Evolutionary conservation across 2,888 invertebrate genomes (phyloP), one percentile per base, ranked within the genome.

Genomic region (Rhodophaea formosa): DNA sequence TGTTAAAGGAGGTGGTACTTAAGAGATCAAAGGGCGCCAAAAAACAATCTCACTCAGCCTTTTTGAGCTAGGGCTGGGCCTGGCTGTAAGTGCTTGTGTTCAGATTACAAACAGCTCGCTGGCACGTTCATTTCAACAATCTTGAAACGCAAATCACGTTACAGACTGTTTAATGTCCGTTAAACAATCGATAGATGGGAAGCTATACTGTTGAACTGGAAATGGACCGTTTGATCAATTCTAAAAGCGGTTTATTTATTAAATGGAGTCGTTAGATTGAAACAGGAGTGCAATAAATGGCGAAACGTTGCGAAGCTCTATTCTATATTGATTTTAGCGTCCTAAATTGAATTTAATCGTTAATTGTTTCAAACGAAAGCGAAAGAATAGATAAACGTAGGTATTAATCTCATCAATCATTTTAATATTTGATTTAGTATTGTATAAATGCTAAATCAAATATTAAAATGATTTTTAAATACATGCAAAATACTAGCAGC

Each of bases 241-340:
- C 51, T 51, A 35, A 53, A 53, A 53, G 30, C 44, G 53, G 44
- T 30, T 53, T 53, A 44, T 53, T 44, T 53, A 53, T 44, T 44
- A 44, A 43, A 51, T 51, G 51, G 39, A 35, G 39, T 35, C 35
- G 51, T 51, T 12, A 39, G 51, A 35, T 51, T 35, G 32, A 10
- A 16, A 46, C 35, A 6, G 12, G 39, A 51, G 39, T 16, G 35
- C 16, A 39, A 51, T 17, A 39, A 39, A 39, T 39, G 51, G 12
- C 5, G 51, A 8, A 12, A 39, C 12, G 10, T 12, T 17, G 17
- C 35, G 35, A 49, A 39, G 32, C 39, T 30, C 10, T 32, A n/a
- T 32, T 49, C 14, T 51, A 51, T 51, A n/a, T 16, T 32, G 10
- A 16, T 35, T 29, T n/a, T n/a, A n/a, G n/a, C n/a, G 46, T n/a